Conservation (phyloP, 1,140 invertebrate species). For the Papilio machaon region DNA sequence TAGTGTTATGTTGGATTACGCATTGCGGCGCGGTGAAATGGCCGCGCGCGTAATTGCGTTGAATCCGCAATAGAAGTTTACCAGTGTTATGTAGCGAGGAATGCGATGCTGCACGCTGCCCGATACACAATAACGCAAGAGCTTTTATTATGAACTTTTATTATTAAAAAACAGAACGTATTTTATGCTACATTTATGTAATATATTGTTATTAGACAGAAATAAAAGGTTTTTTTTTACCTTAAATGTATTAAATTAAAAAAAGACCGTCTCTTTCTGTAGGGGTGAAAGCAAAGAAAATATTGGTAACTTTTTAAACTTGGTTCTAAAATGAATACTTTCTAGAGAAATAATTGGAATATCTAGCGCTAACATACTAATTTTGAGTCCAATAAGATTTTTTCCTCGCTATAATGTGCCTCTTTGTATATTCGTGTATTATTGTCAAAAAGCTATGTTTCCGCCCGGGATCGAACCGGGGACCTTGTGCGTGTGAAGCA, state of each 20-base stretch:
- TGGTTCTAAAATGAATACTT: too few species aligned
- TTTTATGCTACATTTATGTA: background rate
- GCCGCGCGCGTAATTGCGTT: constrained; percentile 45
- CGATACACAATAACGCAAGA: background rate
- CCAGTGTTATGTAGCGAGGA: constrained; percentile 70
- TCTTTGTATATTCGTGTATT: too few species aligned
- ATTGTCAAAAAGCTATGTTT: constrained; percentile 7
- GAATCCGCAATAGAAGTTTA: constrained; percentile 46
- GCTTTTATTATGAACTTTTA: background rate
- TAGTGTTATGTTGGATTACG: constrained; percentile 50
- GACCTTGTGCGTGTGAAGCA: constrained; percentile 26
- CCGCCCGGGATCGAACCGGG: constrained; percentile 39
- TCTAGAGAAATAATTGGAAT: too few species aligned
- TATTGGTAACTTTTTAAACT: too few species aligned
- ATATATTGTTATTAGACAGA: too few species aligned
- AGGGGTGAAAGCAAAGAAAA: too few species aligned
- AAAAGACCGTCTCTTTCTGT: too few species aligned
- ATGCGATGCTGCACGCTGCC: constrained; percentile 45
- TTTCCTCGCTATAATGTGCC: too few species aligned
- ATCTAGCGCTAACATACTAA: too few species aligned
- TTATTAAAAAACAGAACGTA: background rate
- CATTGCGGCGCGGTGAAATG: constrained; percentile 53
- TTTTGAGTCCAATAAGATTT: too few species aligned
- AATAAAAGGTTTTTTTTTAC: too few species aligned
- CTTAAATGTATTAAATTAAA: too few species aligned